These are phyloP conservation scores for Rhynchomys soricoides DNA, from an alignment of 2,113 vertebrate species.

Conservation along the genomic window DNA sequence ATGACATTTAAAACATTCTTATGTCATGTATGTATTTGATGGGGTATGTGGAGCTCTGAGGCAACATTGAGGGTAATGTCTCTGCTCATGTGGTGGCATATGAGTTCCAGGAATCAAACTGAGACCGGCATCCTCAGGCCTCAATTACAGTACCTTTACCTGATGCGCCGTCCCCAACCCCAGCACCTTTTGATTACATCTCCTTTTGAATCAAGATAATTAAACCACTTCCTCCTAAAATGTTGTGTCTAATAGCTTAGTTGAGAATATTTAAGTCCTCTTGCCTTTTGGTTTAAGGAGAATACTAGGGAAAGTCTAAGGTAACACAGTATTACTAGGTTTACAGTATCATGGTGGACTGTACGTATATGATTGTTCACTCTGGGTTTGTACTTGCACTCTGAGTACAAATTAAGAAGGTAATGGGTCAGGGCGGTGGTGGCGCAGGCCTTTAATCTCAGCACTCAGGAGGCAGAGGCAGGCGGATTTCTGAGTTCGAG, in stretches of 20 bases:
- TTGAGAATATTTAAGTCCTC: background rate
- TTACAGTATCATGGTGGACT: background rate
- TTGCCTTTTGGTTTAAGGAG: background rate
- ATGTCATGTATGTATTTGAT: background rate
- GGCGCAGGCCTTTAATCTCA: too few relatives aligned
- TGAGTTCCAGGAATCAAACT: background rate
- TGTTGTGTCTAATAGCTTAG: conserved; percentile 36
- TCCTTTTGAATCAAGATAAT: conserved; percentile 45
- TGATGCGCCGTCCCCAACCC: background rate
- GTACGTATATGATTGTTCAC: background rate
- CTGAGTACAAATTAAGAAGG: conserved; percentile 32
- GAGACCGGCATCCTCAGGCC: too few relatives aligned
- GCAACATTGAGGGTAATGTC: background rate
- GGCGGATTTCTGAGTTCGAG: too few relatives aligned
- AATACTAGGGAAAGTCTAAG: conserved; percentile 38
- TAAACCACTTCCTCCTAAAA: conserved; percentile 26
- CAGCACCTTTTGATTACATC: background rate
- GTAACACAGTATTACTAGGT: conserved; percentile 6
- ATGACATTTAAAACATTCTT: background rate
- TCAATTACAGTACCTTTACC: background rate
- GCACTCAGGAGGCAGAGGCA: too few relatives aligned
- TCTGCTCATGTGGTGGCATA: background rate
- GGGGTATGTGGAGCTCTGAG: background rate
- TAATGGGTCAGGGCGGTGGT: too few relatives aligned
- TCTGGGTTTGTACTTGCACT: conserved; percentile 16